phyloP scores from a whole-genome alignment of 2,888 invertebrate genomes.

The Prosapia bicincta region DNA sequence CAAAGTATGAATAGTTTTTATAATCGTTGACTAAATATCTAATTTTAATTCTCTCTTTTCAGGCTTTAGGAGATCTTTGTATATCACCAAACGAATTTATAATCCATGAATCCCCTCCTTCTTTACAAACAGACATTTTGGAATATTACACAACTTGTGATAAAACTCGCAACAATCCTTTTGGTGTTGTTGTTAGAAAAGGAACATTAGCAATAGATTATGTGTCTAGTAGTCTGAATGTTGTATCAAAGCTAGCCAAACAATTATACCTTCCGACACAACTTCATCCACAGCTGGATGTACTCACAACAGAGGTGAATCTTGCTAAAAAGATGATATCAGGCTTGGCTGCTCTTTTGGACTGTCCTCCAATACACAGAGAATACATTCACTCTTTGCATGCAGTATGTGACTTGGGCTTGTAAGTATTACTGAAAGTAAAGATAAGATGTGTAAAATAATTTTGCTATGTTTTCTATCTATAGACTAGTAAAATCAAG shows the following conservation, averaged over 20 bases:
- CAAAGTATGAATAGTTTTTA: too few relatives aligned
- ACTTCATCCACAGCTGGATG: slow-evolving; percentile 53
- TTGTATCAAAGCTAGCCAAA: slow-evolving; percentile 51
- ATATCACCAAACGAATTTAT: slow-evolving; percentile 80
- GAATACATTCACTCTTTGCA: slow-evolving; percentile 77
- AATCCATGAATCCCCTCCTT: slow-evolving; percentile 38
- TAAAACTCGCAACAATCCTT: slow-evolving; percentile 71
- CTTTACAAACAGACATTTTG: slow-evolving; percentile 59
- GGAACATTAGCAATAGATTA: slow-evolving; percentile 42
- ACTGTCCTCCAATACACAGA: slow-evolving; percentile 79
- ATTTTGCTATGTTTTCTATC: too few relatives aligned
- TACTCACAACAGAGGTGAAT: slow-evolving; percentile 73
- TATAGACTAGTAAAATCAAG: too few relatives aligned
- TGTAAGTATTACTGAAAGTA: slow-evolving; percentile 53
- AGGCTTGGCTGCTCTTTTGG: slow-evolving; percentile 66
- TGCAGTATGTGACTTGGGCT: slow-evolving; percentile 77
- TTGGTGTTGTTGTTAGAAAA: slow-evolving; percentile 68
- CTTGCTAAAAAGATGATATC: slow-evolving; percentile 52
- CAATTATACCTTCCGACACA: slow-evolving; percentile 52
- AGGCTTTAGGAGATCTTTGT: slow-evolving; percentile 78
- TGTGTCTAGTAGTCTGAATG: slow-evolving; percentile 52
- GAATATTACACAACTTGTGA: slow-evolving; percentile 83
- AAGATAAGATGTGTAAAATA: not conserved
- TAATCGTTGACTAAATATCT: too few relatives aligned
- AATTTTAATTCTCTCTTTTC: slow-evolving; percentile 22